Evolutionary conservation across 53 echinoderm and acorn worm species (phyloP).

Genomic region (Henricia sp.): DNA sequence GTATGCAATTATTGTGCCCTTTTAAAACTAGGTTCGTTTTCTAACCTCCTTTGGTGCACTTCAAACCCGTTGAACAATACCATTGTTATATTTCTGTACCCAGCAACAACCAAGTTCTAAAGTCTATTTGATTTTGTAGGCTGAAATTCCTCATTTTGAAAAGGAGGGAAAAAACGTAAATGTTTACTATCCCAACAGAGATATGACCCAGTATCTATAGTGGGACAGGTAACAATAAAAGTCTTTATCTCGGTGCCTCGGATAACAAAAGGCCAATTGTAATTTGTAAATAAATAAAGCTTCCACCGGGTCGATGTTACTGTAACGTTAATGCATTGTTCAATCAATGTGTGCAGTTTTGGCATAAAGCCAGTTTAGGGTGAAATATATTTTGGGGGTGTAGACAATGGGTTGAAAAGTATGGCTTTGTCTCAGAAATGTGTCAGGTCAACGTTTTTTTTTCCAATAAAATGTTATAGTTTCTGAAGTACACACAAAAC

Average conservation of each 20-base stretch:
- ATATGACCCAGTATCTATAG: background rate
- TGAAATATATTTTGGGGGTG: too few relatives aligned
- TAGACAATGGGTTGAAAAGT: too few relatives aligned
- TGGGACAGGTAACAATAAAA: background rate
- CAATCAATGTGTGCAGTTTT: too few relatives aligned
- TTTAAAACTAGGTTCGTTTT: background rate
- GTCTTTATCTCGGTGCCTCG: background rate
- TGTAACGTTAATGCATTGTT: too few relatives aligned
- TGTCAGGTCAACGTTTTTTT: too few relatives aligned
- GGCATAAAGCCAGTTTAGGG: too few relatives aligned
- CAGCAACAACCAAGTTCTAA: background rate
- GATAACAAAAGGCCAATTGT: constrained; percentile 13
- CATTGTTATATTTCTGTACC: background rate
- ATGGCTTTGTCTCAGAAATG: too few relatives aligned
- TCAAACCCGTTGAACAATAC: background rate
- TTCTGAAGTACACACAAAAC: too few relatives aligned
- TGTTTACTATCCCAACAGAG: background rate
- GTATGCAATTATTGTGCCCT: background rate
- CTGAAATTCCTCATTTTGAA: background rate
- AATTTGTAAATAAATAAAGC: constrained; percentile 29
- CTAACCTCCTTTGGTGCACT: constrained; percentile 18
- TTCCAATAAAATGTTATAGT: too few relatives aligned
- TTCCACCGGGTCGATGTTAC: too few relatives aligned
- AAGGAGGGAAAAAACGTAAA: background rate
- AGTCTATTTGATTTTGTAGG: background rate